Evolutionary conservation across 2,888 invertebrate genomes (phyloP).

Genomic region (Andrena bucephala): DNA sequence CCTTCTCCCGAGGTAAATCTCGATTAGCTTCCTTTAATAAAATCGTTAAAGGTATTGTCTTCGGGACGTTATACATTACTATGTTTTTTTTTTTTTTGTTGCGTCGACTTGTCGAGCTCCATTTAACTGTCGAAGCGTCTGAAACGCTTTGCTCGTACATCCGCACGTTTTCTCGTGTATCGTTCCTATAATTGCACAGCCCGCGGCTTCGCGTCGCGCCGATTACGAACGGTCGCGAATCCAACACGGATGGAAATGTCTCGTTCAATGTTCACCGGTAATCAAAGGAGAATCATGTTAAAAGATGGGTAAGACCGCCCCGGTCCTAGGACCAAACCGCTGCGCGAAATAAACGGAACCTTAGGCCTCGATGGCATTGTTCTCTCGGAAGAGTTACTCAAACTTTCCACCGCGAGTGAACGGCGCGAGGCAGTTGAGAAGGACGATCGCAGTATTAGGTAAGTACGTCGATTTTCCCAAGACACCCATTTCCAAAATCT

Average conservation of each 20-base stretch:
- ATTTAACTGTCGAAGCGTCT: slow-evolving; percentile 62
- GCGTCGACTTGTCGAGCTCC: slow-evolving; percentile 75
- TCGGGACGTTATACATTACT: slow-evolving; percentile 83
- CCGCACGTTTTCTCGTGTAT: slow-evolving; percentile 21
- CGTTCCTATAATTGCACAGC: slow-evolving; percentile 17
- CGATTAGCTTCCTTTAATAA: slow-evolving; percentile 63
- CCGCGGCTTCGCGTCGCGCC: slow-evolving; percentile 43
- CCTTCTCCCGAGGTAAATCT: slow-evolving; percentile 70
- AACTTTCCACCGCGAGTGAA: background rate
- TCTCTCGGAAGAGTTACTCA: too few species aligned
- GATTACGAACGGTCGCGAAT: slow-evolving; percentile 23
- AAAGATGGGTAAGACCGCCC: too few species aligned
- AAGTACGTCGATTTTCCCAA: slow-evolving; percentile 24
- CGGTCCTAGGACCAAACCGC: background rate
- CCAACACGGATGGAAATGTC: background rate
- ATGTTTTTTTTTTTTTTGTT: slow-evolving; percentile 52
- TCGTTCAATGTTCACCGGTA: too few species aligned
- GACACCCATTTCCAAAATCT: too few species aligned
- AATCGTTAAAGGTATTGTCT: slow-evolving; percentile 80
- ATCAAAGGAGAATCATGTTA: too few species aligned
- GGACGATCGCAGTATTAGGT: slow-evolving; percentile 39
- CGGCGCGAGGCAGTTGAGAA: slow-evolving; percentile 41
- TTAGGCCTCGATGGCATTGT: too few species aligned
- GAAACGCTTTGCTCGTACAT: slow-evolving; percentile 47
- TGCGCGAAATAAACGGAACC: too few species aligned